A percentile compares a stretch with the other conserved stretches of the same genome.
These are phyloP conservation scores for Cirrhinus molitorella DNA, from an alignment of 2,797 vertebrate species.

Conservation along the genomic window DNA sequence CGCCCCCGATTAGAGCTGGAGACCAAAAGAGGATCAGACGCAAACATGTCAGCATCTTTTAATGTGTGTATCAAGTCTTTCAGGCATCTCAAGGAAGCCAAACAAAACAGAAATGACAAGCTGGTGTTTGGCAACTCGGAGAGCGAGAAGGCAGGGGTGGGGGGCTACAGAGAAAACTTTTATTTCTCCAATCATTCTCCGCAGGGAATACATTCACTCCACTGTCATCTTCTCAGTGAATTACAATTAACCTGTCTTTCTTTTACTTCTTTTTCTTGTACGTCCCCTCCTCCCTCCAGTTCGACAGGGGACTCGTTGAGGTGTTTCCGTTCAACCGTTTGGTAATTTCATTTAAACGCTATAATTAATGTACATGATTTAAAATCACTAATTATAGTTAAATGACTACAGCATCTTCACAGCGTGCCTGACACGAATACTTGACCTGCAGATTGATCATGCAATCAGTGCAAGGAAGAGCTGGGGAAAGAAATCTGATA, in stretches of 20 bases:
- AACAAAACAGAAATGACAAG: constrained; percentile 80
- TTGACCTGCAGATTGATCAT: constrained; percentile 38
- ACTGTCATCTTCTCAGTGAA: constrained; percentile 65
- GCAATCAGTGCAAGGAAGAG: background rate
- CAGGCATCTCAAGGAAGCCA: constrained; percentile 72
- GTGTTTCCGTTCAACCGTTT: constrained; percentile 49
- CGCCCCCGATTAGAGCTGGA: constrained; percentile 79
- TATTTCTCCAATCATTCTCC: constrained; percentile 58
- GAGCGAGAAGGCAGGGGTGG: constrained; percentile 25
- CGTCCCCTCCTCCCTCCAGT: background rate
- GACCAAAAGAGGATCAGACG: constrained; percentile 76
- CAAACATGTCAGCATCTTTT: constrained; percentile 80
- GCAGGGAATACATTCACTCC: constrained; percentile 39
- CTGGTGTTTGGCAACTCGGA: constrained; percentile 67
- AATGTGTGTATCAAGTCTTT: constrained; percentile 74
- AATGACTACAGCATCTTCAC: constrained; percentile 35
- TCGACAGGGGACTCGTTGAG: constrained; percentile 35
- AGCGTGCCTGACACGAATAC: constrained; percentile 23
- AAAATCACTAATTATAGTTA: constrained; percentile 47
- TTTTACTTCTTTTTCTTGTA: constrained; percentile 25
- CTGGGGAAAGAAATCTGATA: background rate
- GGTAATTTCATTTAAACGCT: constrained; percentile 53
- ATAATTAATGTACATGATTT: constrained; percentile 52
- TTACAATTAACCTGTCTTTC: constrained; percentile 66
- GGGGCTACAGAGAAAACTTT: constrained; percentile 67